Conservation (phyloP, 2,888 invertebrate genomes). For the Seira sanloemensis region DNA sequence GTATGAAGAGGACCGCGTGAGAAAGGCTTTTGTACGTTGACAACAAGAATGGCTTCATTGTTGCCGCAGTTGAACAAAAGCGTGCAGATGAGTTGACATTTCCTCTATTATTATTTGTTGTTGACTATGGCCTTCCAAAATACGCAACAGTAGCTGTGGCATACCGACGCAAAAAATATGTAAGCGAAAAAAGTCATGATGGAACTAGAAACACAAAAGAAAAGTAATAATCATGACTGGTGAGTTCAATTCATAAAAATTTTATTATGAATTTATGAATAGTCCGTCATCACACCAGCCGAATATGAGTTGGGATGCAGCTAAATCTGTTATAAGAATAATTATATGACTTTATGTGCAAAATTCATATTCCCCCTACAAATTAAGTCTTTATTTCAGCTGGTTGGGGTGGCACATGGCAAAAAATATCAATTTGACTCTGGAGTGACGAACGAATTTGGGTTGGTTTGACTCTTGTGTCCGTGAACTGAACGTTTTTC, state of each 20-base stretch:
- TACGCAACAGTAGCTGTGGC: neutral
- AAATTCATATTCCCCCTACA: neutral
- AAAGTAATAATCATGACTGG: constrained; percentile 35
- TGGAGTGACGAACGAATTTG: neutral
- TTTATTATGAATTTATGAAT: neutral
- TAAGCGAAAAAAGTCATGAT: neutral
- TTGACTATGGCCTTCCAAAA: constrained; percentile 21
- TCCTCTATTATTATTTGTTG: constrained; percentile 41
- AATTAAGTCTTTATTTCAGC: constrained; percentile 1
- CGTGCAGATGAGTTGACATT: constrained; percentile 52
- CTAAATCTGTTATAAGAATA: neutral
- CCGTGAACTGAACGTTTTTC: neutral
- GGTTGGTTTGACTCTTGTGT: neutral
- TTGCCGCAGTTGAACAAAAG: constrained; percentile 41
- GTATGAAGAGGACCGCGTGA: constrained; percentile 33
- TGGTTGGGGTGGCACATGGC: neutral
- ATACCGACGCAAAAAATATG: constrained; percentile 9
- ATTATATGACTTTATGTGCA: neutral
- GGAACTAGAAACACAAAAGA: constrained; percentile 12
- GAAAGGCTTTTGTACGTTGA: constrained; percentile 34
- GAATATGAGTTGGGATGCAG: neutral
- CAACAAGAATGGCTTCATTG: constrained; percentile 30
- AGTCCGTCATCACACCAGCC: neutral
- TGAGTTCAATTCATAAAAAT: constrained; percentile 37
- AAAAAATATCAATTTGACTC: no score